These are phyloP conservation scores for Odocoileus virginianus DNA, from an alignment of 2,113 vertebrate genomes.

Conservation along the genomic window DNA sequence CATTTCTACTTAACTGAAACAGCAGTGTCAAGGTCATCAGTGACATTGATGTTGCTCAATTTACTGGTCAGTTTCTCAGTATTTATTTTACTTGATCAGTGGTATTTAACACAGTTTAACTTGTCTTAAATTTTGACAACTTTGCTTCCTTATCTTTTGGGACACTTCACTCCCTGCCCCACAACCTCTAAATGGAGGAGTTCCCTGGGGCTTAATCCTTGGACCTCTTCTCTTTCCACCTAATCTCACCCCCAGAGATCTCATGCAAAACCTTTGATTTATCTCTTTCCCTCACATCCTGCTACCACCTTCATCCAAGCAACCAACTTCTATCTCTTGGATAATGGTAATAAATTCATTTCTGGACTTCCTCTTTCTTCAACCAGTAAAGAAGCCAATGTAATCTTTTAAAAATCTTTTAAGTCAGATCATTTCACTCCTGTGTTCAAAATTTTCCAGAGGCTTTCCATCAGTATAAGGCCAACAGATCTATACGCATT, in stretches of 20 bases:
- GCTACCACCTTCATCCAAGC: not conserved
- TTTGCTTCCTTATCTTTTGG: not conserved
- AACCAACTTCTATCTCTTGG: not conserved
- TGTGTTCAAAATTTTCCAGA: not conserved
- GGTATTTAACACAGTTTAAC: not conserved
- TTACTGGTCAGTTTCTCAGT: not conserved
- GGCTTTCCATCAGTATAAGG: not conserved
- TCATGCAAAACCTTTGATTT: not conserved
- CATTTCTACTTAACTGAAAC: not conserved
- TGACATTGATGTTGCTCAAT: not conserved
- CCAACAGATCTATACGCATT: not conserved
- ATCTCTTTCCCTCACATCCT: not conserved
- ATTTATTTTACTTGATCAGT: not conserved
- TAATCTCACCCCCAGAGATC: not conserved
- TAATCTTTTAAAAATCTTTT: not conserved
- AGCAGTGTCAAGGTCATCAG: not conserved
- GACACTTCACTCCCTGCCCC: not conserved
- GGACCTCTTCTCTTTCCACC: not conserved
- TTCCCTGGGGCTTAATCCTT: not conserved
- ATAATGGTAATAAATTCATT: not conserved
- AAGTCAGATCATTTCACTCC: not conserved
- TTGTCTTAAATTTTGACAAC: not conserved
- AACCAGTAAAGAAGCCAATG: not conserved
- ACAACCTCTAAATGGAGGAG: not conserved
- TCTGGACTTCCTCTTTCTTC: not conserved